Conservation (phyloP, 1,140 invertebrate genomes). For the Drosophila gunungcola region DNA sequence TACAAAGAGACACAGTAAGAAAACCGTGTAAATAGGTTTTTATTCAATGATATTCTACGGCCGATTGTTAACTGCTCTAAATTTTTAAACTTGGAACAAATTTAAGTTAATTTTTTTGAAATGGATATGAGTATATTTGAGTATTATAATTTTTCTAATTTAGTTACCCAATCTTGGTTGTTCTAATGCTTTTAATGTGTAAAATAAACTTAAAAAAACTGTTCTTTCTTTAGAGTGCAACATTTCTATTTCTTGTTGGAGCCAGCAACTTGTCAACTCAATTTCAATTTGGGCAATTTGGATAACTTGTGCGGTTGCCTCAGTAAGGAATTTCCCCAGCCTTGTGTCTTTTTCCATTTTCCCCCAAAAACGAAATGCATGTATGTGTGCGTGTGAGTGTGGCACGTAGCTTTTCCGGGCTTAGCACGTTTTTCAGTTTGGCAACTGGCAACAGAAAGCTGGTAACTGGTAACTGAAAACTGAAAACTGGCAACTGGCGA, state of each 20-base stretch:
- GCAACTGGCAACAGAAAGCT: slow-evolving; percentile 46
- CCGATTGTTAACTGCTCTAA: too few species aligned
- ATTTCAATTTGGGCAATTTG: slow-evolving; percentile 83
- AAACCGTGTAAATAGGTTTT: not conserved
- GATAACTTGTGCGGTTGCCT: slow-evolving; percentile 75
- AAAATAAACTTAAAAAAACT: too few species aligned
- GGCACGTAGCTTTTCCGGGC: slow-evolving; percentile 72
- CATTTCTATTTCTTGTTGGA: slow-evolving; percentile 32
- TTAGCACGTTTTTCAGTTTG: slow-evolving; percentile 69
- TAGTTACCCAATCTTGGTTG: not conserved
- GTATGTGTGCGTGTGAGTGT: slow-evolving; percentile 22
- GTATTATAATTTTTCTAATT: too few species aligned
- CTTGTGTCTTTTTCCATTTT: slow-evolving; percentile 15
- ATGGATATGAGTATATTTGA: too few species aligned
- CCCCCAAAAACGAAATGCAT: not conserved
- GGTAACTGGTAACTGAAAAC: slow-evolving; percentile 25
- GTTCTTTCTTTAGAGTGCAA: slow-evolving; percentile 10
- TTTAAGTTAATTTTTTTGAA: too few species aligned
- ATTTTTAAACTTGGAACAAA: too few species aligned
- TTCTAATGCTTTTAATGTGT: too few species aligned
- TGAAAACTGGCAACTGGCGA: slow-evolving; percentile 18
- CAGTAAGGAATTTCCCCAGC: slow-evolving; percentile 39
- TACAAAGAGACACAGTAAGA: not conserved
- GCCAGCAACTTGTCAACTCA: slow-evolving; percentile 79
- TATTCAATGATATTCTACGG: too few species aligned